Evolutionary conservation across 2,797 vertebrate genomes (phyloP).

Genomic region (Buphagus erythrorhynchus): DNA sequence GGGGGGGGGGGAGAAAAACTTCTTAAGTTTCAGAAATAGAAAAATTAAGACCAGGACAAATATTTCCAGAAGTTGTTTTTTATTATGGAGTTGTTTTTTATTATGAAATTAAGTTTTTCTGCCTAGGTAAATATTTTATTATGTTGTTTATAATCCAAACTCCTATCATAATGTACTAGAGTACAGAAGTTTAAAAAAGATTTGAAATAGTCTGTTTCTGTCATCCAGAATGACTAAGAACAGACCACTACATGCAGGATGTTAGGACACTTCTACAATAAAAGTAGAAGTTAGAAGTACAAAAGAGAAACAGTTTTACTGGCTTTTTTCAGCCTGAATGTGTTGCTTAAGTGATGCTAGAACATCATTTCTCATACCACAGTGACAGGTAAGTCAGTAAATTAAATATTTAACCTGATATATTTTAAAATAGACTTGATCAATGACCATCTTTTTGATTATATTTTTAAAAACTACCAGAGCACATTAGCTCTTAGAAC

Average conservation of each 20-base stretch:
- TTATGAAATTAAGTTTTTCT: neutral
- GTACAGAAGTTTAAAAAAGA: neutral
- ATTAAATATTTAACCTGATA: neutral
- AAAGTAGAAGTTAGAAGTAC: slow-evolving; percentile 11
- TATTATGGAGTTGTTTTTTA: slow-evolving; percentile 25
- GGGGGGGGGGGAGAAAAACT: rapidly evolving
- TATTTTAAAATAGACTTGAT: neutral
- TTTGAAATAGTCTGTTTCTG: neutral
- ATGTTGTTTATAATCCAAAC: neutral
- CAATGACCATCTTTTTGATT: neutral
- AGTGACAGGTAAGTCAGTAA: neutral
- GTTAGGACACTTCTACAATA: neutral
- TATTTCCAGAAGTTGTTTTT: neutral
- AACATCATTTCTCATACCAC: neutral
- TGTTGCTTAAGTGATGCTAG: neutral
- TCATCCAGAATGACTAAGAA: neutral
- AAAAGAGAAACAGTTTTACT: neutral
- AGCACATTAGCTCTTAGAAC: neutral
- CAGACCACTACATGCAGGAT: neutral
- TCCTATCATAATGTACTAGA: neutral
- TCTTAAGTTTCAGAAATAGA: neutral
- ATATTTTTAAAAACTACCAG: neutral
- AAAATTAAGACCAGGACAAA: neutral
- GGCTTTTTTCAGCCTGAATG: neutral
- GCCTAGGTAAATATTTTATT: neutral